phyloP scores from a whole-genome alignment of 2,113 vertebrate genomes.

The Micronycteris hirsuta region DNA sequence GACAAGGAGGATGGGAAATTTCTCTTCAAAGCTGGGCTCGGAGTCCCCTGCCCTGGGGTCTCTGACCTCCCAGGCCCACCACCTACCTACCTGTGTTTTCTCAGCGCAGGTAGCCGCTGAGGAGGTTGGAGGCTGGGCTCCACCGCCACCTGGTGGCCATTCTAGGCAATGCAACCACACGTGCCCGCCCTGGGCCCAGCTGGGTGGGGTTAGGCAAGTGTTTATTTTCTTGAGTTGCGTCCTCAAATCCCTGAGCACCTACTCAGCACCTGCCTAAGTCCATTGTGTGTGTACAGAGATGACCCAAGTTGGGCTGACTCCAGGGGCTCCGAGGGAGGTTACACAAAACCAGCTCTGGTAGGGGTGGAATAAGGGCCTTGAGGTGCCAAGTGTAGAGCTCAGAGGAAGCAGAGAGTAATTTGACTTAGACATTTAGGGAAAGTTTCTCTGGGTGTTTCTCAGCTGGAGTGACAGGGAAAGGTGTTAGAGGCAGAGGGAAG shows the following conservation, averaged over 20 bases:
- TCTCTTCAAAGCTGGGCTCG: not conserved
- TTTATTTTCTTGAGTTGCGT: not conserved
- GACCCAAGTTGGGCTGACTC: not conserved
- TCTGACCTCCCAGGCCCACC: not conserved
- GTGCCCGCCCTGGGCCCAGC: accelerated
- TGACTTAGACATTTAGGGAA: too few relatives aligned
- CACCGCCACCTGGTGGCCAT: not conserved
- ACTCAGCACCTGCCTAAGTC: not conserved
- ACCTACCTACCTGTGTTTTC: not conserved
- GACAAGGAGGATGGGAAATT: not conserved
- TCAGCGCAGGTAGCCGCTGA: accelerated
- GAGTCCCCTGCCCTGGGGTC: not conserved
- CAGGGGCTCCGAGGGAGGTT: not conserved
- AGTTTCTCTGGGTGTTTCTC: not conserved
- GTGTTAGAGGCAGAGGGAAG: not conserved
- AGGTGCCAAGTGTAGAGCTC: not conserved
- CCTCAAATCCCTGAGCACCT: not conserved
- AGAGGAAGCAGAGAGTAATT: not conserved
- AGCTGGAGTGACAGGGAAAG: not conserved
- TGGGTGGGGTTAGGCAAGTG: not conserved
- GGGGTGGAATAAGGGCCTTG: too few relatives aligned
- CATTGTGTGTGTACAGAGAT: not conserved
- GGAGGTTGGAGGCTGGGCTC: not conserved
- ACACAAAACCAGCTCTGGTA: not conserved
- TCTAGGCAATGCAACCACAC: not conserved